Conservation (phyloP, 2,113 vertebrate genomes). For the Phrynocephalus versicolor region DNA sequence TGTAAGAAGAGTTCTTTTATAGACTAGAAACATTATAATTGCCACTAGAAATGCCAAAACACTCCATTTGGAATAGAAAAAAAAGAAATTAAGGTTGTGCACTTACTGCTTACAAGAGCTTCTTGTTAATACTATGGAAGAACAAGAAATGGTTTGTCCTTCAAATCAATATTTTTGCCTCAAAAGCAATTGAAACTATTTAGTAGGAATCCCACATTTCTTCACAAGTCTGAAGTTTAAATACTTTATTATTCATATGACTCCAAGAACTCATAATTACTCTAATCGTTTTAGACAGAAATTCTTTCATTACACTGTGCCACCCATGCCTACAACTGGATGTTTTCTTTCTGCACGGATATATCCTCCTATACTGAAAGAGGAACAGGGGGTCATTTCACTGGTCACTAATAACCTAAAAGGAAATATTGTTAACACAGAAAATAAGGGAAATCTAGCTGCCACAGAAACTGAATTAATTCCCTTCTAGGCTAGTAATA, state of each 20-base stretch:
- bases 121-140: not conserved
- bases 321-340: not conserved
- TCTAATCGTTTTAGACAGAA: not conserved
- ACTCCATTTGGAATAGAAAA: not conserved
- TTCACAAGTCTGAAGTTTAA: not conserved
- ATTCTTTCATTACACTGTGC: not conserved
- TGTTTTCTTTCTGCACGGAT: too few species aligned
- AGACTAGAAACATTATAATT: not conserved
- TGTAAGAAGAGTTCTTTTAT: not conserved
- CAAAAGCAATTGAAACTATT: fast-evolving
- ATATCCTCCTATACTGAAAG: not conserved
- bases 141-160: not conserved
- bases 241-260: not conserved
- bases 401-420: not conserved
- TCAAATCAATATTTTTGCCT: not conserved
- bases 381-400: not conserved
- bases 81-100: not conserved
- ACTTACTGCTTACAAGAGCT: not conserved
- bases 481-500: not conserved
- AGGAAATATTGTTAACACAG: not conserved
- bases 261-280: not conserved
- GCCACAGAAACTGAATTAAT: not conserved
- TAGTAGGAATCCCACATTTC: fast-evolving
- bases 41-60: not conserved
- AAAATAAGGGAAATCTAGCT: not conserved